phyloP scores from a whole-genome alignment of 1,140 invertebrate species.

The Neodiprion virginianus region DNA sequence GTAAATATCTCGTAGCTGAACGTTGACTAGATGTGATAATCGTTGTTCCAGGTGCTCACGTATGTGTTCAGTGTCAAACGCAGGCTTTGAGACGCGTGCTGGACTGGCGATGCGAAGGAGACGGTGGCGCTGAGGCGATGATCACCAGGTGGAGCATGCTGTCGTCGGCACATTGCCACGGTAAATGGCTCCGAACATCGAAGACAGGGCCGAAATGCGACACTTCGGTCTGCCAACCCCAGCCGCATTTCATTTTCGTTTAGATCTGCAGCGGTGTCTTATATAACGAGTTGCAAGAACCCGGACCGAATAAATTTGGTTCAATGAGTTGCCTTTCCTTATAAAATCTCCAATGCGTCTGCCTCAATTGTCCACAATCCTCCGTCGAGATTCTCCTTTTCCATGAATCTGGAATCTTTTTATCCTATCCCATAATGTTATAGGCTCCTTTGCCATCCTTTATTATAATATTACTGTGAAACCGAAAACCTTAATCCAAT shows the following conservation, averaged over 20 bases:
- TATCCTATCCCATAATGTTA: too few relatives aligned
- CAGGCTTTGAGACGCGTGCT: slow-evolving; percentile 74
- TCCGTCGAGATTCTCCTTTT: too few relatives aligned
- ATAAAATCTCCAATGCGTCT: too few relatives aligned
- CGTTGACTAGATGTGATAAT: background rate
- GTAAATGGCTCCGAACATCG: slow-evolving; percentile 79
- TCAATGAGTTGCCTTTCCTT: background rate
- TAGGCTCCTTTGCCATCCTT: too few relatives aligned
- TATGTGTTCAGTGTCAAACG: slow-evolving; percentile 79
- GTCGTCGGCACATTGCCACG: slow-evolving; percentile 79
- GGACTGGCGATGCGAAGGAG: slow-evolving; percentile 80
- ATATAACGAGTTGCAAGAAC: too few relatives aligned
- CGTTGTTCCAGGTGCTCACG: slow-evolving; percentile 68
- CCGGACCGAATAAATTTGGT: background rate
- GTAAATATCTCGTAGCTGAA: too few relatives aligned
- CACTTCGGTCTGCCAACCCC: slow-evolving; percentile 63
- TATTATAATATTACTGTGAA: slow-evolving; percentile 9
- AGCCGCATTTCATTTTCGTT: slow-evolving; percentile 73
- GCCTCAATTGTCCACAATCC: too few relatives aligned
- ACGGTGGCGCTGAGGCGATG: slow-evolving; percentile 72
- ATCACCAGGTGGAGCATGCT: slow-evolving; percentile 80
- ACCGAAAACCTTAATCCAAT: slow-evolving; percentile 18
- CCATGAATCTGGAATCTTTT: too few relatives aligned
- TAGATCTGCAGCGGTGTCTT: slow-evolving; percentile 37
- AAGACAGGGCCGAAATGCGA: slow-evolving; percentile 64